Evolutionary conservation across 2,888 invertebrate species (phyloP), one percentile per base, ranked within the genome.

Genomic region (Eupithecia pulchellata): DNA sequence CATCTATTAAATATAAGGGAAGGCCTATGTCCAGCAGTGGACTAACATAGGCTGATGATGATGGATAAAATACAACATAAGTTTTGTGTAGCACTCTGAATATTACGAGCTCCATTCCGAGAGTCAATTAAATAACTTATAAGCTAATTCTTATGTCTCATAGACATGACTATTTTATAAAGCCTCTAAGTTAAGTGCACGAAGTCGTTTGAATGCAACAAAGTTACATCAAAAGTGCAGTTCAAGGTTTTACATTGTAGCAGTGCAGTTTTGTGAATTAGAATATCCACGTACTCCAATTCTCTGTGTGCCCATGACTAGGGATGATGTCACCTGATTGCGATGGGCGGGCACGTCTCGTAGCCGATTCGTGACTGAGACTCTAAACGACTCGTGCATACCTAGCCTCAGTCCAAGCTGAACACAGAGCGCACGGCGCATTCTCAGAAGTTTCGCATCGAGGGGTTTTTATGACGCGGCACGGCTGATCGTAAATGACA

Each of bases 251-350:
- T n/a, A n/a, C n/a, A n/a, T n/a, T n/a, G n/a, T n/a, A n/a, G n/a
- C n/a, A n/a, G n/a, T n/a, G n/a, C 65, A 73, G 77, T 79, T 81
- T 80, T 78, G 78, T 77, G 81, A 81, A 83, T 82, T 81, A 80
- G 78, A 82, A 80, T 78, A 72, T 29, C 30, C 20, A 61, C 20
- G 20, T 61, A 32, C 11, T 34, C 29, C 11, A 29, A 57, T 57
- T 57, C 57, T 29, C 14, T 57, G 5, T 29, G 29, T 29, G 57
- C 14, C 17, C 78, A 79, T 79, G 75, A 77, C 77, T 76, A 79
- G 74, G 77, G 82, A 86, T 92, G 91, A 91, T 91, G 90, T 92
- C 91, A 91, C 88, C 86, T 82, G 86, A 86, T 90, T 86, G 88
- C 89, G 84, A 87, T 87, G 89, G 87, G 85, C 88, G 86, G 87